Evolutionary conservation across 2,888 invertebrate genomes (phyloP), one percentile per base, ranked within the genome.

Genomic region (Eilema depressum): DNA sequence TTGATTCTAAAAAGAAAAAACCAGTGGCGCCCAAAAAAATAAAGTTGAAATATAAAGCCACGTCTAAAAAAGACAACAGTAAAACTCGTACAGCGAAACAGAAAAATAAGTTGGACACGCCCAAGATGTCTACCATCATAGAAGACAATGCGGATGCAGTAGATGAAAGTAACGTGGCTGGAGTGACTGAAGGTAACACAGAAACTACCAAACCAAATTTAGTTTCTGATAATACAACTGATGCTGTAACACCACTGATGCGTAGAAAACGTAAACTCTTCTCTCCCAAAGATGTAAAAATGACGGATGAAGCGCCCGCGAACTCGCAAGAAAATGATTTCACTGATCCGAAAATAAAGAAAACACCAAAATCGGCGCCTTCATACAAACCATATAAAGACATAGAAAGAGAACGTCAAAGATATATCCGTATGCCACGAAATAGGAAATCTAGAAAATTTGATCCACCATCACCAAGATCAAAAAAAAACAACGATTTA

Each of bases 231-330:
- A 75, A 59, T n/a, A 68, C 20, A 53, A 68, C 41, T 23, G 68
- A 69, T 8, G 10, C 33, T 23, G 66, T 63, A 69, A 83, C 81
- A 17, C 76, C 84, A 81, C 3, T 63, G 74, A 25, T 76, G 26
- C 88, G 86, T 61, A 87, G 85, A 74, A 93, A 91, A 81, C 90
- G 94, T 23, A 94, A 94, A 79, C 83, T 95, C 5, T 95, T 93
- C 70, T 94, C 94, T 1, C 91, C 92, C 0, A 93, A 92, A 85
- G 85, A 89, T 63, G 89, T 86, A 68, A 72, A 83, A 47, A 70
- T 79, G 1, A 73, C 83, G 10, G 69, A 79, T 61, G 75, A 84
- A 26, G 37, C 68, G 7, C 57, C 66, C 4, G 61, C 56, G 2
- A 66, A 71, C 1, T 74, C 78, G 28, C 80, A 86, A 25, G 80